Conservation (phyloP, 2,113 vertebrate species). For the Donacobius atricapilla region DNA sequence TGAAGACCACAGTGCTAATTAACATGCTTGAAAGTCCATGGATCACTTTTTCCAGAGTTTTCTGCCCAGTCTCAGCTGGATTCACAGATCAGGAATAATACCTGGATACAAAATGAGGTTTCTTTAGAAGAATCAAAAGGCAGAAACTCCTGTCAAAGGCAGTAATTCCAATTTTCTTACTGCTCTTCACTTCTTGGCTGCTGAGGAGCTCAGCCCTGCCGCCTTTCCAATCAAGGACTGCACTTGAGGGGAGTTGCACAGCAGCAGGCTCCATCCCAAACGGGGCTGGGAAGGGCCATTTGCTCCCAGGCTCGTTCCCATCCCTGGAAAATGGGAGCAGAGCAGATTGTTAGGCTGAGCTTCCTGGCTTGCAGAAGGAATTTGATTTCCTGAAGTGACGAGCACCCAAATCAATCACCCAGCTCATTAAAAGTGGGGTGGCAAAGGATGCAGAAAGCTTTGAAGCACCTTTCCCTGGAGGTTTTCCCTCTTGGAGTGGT, state of each 20-base stretch:
- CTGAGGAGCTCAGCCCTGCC: not conserved
- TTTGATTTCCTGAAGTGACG: conserved; percentile 3
- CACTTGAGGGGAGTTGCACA: not conserved
- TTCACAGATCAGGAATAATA: rapidly evolving
- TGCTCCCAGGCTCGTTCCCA: not conserved
- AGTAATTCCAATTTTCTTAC: not conserved
- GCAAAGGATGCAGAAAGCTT: not conserved
- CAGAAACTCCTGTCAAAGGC: not conserved
- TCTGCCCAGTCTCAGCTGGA: not conserved
- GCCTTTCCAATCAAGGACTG: not conserved
- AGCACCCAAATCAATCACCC: conserved; percentile 24
- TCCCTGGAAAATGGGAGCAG: not conserved
- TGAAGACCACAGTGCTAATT: not conserved
- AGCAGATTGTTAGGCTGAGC: conserved; percentile 11
- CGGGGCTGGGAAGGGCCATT: not conserved
- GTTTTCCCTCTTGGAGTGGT: not conserved
- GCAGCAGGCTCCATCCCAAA: not conserved
- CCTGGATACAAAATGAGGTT: not conserved
- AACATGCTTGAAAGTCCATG: not conserved
- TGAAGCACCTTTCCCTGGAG: not conserved
- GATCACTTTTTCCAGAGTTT: not conserved
- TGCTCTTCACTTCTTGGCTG: not conserved
- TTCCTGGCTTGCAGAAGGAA: not conserved
- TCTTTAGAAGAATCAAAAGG: not conserved
- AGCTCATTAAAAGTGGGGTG: not conserved